phyloP scores from a whole-genome alignment of 2,888 invertebrate genomes.

The Melolontha melolontha region DNA sequence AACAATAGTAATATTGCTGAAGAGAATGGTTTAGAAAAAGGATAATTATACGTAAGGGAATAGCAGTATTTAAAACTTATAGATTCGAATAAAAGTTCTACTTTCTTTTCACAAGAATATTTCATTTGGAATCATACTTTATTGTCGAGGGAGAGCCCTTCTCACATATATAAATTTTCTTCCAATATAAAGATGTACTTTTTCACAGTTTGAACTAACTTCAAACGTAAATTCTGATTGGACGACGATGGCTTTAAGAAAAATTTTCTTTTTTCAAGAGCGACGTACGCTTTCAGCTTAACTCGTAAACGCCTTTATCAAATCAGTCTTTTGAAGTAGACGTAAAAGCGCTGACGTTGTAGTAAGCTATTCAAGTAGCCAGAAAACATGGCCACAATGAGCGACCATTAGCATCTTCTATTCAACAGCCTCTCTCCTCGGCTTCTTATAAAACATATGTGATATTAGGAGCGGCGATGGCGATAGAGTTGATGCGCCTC shows the following conservation, averaged over 20 bases:
- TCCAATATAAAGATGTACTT: too few relatives aligned
- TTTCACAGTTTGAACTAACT: too few relatives aligned
- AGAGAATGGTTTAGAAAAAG: too few relatives aligned
- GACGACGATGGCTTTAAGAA: background rate
- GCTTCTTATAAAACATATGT: constrained; percentile 14
- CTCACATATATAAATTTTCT: too few relatives aligned
- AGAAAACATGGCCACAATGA: constrained; percentile 57
- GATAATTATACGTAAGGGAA: too few relatives aligned
- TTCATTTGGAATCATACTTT: too few relatives aligned
- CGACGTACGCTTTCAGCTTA: constrained; percentile 54
- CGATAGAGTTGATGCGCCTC: background rate
- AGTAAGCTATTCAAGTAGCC: constrained; percentile 61
- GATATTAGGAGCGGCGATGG: background rate
- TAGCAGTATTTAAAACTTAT: too few relatives aligned
- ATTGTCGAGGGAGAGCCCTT: too few relatives aligned
- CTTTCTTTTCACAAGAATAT: too few relatives aligned
- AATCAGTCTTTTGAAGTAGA: constrained; percentile 63
- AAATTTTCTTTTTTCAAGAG: constrained; percentile 1
- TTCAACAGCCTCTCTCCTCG: constrained; percentile 56
- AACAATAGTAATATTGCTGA: too few relatives aligned
- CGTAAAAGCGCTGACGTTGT: constrained; percentile 63
- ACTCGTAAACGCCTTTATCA: constrained; percentile 63
- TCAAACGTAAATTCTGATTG: too few relatives aligned
- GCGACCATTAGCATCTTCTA: constrained; percentile 60
- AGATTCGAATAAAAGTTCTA: too few relatives aligned